A percentile compares a stretch with the other conserved stretches of the same genome.
Evolutionary conservation across 2,888 invertebrate genomes (phyloP).

Genomic region (Gryllus longicercus): DNA sequence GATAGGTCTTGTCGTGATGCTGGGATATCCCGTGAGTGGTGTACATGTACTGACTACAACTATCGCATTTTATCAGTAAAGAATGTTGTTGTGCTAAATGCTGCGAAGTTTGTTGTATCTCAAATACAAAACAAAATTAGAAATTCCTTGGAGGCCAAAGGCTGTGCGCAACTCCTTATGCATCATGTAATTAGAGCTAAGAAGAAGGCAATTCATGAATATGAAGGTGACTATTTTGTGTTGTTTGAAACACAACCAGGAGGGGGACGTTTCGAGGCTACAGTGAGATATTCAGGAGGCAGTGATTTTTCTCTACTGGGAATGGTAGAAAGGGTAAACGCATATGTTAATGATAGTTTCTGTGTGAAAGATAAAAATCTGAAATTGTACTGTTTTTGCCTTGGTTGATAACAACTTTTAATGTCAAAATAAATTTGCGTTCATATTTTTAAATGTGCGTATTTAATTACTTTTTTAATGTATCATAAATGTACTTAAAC

Average conservation of each 20-base stretch:
- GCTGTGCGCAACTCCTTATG: conserved; percentile 55
- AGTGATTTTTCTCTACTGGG: too few relatives aligned
- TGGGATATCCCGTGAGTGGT: too few relatives aligned
- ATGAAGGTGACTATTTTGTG: conserved; percentile 43
- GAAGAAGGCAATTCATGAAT: conserved; percentile 44
- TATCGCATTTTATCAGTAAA: conserved; percentile 46
- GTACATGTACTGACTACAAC: conserved; percentile 52
- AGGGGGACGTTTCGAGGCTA: too few relatives aligned
- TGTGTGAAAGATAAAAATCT: conserved; percentile 54
- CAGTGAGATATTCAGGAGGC: too few relatives aligned
- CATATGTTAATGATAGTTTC: conserved; percentile 51
- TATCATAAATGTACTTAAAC: too few relatives aligned
- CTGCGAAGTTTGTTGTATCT: conserved; percentile 52
- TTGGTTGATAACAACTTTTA: too few relatives aligned
- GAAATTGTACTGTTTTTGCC: conserved; percentile 58
- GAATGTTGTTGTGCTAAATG: conserved; percentile 53
- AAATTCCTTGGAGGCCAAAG: conserved; percentile 37
- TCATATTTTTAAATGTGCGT: too few relatives aligned
- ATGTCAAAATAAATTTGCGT: too few relatives aligned
- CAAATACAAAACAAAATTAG: conserved; percentile 44
- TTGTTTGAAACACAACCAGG: too few relatives aligned
- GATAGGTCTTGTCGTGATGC: too few relatives aligned
- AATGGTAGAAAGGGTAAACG: conserved; percentile 58
- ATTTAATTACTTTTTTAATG: too few relatives aligned
- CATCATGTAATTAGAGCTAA: conserved; percentile 53